Conservation (phyloP, 53 echinoderm and acorn worm species). For the Mesocentrotus franciscanus region DNA sequence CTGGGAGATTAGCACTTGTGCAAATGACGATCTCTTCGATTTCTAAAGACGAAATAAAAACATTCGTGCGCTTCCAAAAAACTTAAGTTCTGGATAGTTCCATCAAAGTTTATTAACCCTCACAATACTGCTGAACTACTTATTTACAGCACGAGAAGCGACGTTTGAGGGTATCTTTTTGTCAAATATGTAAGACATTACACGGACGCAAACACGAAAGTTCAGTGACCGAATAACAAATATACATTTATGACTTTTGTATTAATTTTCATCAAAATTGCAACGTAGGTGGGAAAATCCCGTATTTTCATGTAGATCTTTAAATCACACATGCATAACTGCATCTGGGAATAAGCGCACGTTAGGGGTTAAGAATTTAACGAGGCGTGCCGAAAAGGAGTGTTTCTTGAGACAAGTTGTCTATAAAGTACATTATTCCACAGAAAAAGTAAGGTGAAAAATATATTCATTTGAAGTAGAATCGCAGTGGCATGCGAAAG, state of each 20-base stretch:
- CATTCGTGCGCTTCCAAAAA: conserved; percentile 24
- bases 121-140: neutral
- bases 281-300: neutral
- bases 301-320: neutral
- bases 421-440: conserved; percentile 20
- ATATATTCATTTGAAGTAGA: conserved; percentile 24
- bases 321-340: neutral
- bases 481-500: conserved; percentile 24
- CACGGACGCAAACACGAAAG: neutral
- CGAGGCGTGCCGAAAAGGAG: neutral
- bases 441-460: neutral
- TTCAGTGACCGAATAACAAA: neutral
- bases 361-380: neutral
- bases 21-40: conserved; percentile 46
- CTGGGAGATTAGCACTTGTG: conserved; percentile 47
- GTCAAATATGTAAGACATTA: neutral
- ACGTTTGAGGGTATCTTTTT: neutral
- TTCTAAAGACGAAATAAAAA: conserved; percentile 47
- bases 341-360: neutral
- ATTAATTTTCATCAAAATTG: neutral
- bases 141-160: neutral
- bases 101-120: conserved; percentile 20
- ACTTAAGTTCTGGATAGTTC: neutral
- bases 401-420: conserved; percentile 6
- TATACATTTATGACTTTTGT: neutral